phyloP scores from a whole-genome alignment of 2,888 invertebrate genomes.

The Philhelius pedissequus region DNA sequence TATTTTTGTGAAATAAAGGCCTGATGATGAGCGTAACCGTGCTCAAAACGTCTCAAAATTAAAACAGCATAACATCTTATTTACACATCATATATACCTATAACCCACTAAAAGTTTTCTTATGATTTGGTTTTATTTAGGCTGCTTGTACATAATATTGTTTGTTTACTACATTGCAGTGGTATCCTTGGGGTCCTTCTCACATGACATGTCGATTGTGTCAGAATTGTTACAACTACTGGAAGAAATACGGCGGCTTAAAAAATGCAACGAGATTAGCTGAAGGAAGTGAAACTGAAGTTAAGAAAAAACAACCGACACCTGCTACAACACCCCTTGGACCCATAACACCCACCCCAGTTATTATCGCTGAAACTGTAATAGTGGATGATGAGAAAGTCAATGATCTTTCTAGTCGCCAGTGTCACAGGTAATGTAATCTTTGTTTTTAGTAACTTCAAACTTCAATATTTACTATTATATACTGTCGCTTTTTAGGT shows the following conservation, averaged over 20 bases:
- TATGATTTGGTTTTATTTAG: too few species aligned
- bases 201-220: conserved; percentile 96
- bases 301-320: conserved; percentile 77
- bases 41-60: too few species aligned
- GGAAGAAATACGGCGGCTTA: conserved; percentile 99
- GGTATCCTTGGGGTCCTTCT: conserved; percentile 98
- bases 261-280: conserved; percentile 85
- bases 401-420: conserved; percentile 78
- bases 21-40: too few species aligned
- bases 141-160: too few species aligned
- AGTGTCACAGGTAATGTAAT: conserved; percentile 75
- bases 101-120: too few species aligned
- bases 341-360: conserved; percentile 64
- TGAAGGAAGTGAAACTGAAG: conserved; percentile 78
- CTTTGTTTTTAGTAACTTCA: background rate
- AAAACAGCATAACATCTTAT: too few species aligned
- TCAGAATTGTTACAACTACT: conserved; percentile 96
- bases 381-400: conserved; percentile 80
- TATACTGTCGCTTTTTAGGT: conserved; percentile 82
- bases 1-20: too few species aligned
- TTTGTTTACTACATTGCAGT: conserved; percentile 86
- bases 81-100: too few species aligned
- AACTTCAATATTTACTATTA: background rate
- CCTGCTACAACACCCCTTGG: conserved; percentile 69
- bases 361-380: conserved; percentile 32